A percentile compares a stretch with the other conserved stretches of the same genome.
These are phyloP conservation scores for Chrysotoxum bicinctum DNA, from an alignment of 2,888 invertebrate species.

Conservation along the genomic window DNA sequence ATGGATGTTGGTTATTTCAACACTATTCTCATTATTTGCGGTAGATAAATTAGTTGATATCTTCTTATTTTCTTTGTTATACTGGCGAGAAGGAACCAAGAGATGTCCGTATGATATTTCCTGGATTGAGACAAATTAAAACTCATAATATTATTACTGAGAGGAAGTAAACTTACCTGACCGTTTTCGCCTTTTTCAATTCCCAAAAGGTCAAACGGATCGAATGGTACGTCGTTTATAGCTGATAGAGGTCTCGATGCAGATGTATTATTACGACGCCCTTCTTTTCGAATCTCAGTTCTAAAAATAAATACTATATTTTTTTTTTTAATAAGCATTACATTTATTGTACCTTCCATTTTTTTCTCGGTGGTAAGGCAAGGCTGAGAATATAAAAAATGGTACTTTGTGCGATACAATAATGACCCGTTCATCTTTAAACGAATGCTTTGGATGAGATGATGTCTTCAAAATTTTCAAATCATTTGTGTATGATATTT, in stretches of 20 bases:
- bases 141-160: background rate
- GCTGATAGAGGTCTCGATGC: constrained; percentile 92
- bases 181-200: constrained; percentile 91
- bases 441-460: constrained; percentile 86
- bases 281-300: constrained; percentile 87
- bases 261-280: constrained; percentile 90
- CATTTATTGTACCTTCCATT: constrained; percentile 82
- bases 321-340: constrained; percentile 8
- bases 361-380: constrained; percentile 90
- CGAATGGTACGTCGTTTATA: constrained; percentile 90
- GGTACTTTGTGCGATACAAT: constrained; percentile 91
- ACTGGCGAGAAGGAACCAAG: constrained; percentile 88
- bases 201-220: constrained; percentile 93
- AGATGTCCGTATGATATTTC: constrained; percentile 95
- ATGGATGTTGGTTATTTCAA: constrained; percentile 81
- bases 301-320: constrained; percentile 77
- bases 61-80: constrained; percentile 80
- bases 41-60: constrained; percentile 77
- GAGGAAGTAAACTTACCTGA: constrained; percentile 85
- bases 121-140: constrained; percentile 79
- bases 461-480: constrained; percentile 83
- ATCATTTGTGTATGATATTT: constrained; percentile 83
- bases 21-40: constrained; percentile 78
- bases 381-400: constrained; percentile 92
- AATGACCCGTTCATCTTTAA: constrained; percentile 91